Base-by-base conservation (phyloP, 1,140 invertebrate genomes). In the Drosophila teissieri region DNA sequence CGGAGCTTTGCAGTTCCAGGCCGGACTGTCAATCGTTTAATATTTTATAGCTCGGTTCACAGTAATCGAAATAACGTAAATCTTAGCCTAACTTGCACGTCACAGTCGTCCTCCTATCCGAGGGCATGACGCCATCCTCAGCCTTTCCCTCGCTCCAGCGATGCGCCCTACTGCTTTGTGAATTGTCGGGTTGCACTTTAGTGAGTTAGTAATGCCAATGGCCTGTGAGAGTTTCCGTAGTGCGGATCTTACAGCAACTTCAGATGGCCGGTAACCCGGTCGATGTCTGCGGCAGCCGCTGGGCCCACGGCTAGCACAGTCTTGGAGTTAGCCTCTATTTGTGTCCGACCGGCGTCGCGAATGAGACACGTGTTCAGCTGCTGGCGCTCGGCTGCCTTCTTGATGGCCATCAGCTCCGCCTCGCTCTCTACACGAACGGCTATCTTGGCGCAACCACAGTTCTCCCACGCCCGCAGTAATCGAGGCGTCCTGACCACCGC, bases 271-370 rank as follows among this genome's bases (percentile, higher is more conserved):
- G 97, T 98, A 27, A 98, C 94, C 93, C 95, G 91, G 93, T 98
- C 96, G 75, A 99, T 94, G 27, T 95, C 83, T 75, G 94, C 92
- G 75, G 94, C 94, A 55, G 95, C 95, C 36, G 96, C 97, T 79
- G 97, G 98, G n/a, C 98, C 98, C 69, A 99, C 94, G 7, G 96
- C 97, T 55, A 98, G 93, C 17, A 98, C 98, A 74, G 98, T 99
- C 78, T 94, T 94, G 19, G 96, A 96, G 64, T 97, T 98, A 22
- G 95, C 93, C 36, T 95, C 95, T 73, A 99, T 95, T 93, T 99
- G 97, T 22, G 98, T 99, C 78, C 96, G 94, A 19, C 98, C 98
- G 22, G 97, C 98, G 94, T 99, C 98, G 72, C 94, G 93, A 76
- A 99, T 95, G 10, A 97, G 77, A 77, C 95, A 95, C 24, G 95